Evolutionary conservation across 2,797 vertebrate genomes (phyloP), one percentile per base, ranked within the genome.

Genomic region (Fistularia commersonii): DNA sequence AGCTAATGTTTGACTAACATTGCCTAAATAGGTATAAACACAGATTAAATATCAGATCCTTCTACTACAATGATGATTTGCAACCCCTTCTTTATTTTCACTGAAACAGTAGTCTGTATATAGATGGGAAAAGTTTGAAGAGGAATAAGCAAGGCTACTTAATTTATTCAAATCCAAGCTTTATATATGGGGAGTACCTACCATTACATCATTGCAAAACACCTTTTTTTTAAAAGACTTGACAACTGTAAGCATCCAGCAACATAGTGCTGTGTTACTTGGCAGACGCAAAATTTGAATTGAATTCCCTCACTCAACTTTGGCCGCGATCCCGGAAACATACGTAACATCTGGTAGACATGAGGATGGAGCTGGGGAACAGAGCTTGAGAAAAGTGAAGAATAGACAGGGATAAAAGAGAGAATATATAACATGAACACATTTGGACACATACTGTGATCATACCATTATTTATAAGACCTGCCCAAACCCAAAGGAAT

Each of bases 261-360:
- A 68, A 59, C 48, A 54, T 45, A 11, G 54, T 13, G 49, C 54
- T 82, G 72, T 76, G 57, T 73, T 63, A 77, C 57, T 80, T 84
- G 80, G 79, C 81, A 72, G 45, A 8, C 3, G n/a, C 8, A 49
- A 23, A 23, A 47, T 56, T 60, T 75, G 62, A 59, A 53, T 70
- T 64, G 64, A 76, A 83, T 69, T 84, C 74, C 66, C 63, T 72
- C 47, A 66, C 68, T 80, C 69, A 70, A 64, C 41, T 49, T 72
- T 87, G 83, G 81, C 83, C 9, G 32, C 3, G 0, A 33, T 66
- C 82, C 80, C 67, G 37, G 70, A 81, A 81, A 79, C 65, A 72
- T 74, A 79, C 14, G 60, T 54, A 69, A 36, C 77, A 79, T 69
- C 59, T 76, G 78, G 63, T 49, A 45, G 66, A 77, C 70, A 72